Evolutionary conservation across 2,888 invertebrate species (phyloP), one percentile per base, ranked within the genome.

Genomic region (Athalia cordata): DNA sequence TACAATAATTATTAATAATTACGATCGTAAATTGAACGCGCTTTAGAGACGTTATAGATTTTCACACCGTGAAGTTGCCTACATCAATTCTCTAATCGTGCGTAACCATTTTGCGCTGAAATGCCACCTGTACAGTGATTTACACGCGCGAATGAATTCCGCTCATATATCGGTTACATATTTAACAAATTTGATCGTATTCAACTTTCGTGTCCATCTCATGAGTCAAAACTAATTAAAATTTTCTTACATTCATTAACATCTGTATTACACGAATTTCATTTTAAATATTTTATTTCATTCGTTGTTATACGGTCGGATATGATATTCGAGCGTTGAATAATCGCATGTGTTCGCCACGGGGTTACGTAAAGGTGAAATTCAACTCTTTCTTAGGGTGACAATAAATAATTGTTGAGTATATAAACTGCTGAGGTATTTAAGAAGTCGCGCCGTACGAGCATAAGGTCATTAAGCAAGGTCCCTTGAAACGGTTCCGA

Each of bases 381-480:
- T 65, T 64, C 62, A 50, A 3, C 75, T 50, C 47, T 8, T 81
- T 74, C 83, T 82, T 77, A 81, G 15, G 82, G 83, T 81, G 85
- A 81, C 81, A 81, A 85, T 85, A 85, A 85, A 81, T 85, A 29
- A 70, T 29, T 29, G 29, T 29, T 29, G 29, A 29, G 29, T 29
- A 29, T n/a, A n/a, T 29, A 29, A 29, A 82, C 81, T 72, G 68
- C 59, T 2, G 66, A 70, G 78, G 81, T 77, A 80, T 80, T 79
- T 75, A 79, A 77, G 66, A 82, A 83, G 82, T 83, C 83, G 79
- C n/a, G n/a, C n/a, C n/a, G n/a, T n/a, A n/a, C n/a, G n/a, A n/a
- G 81, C 85, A 79, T 79, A 79, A 83, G 84, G 85, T 85, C 85
- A 84, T 86, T 86, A 87, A 85, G 84, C 80, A 83, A 81, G 80